Conservation (phyloP, 2,888 invertebrate species). For the Pammene fasciana region DNA sequence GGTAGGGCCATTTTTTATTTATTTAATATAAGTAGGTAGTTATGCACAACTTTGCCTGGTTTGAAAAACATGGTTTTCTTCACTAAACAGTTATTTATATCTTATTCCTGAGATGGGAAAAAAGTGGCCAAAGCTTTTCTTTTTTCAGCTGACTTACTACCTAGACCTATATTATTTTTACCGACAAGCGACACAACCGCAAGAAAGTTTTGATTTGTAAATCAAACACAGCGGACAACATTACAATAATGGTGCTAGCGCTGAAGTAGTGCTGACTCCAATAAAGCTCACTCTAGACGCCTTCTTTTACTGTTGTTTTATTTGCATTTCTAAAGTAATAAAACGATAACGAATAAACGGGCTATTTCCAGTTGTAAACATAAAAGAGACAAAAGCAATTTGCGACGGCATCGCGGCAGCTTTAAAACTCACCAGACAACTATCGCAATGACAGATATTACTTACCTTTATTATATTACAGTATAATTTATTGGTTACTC, state of each 20-base stretch:
- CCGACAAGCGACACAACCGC: not conserved
- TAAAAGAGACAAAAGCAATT: conserved; percentile 27
- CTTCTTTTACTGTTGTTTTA: conserved; percentile 23
- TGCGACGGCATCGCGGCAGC: not conserved
- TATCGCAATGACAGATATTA: not conserved
- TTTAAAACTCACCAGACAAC: conserved; percentile 15
- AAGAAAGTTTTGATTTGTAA: not conserved
- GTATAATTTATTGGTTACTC: too few species aligned
- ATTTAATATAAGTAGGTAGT: too few species aligned
- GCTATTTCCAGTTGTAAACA: conserved; percentile 15
- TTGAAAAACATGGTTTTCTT: too few species aligned
- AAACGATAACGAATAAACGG: conserved; percentile 23
- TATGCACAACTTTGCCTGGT: too few species aligned
- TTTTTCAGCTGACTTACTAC: too few species aligned
- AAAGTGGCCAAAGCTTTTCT: too few species aligned
- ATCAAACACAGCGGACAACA: not conserved
- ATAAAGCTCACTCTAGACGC: conserved; percentile 29
- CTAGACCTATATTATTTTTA: too few species aligned
- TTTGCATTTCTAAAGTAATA: conserved; percentile 31
- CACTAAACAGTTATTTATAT: too few species aligned
- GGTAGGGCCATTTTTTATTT: too few species aligned
- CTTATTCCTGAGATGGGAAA: too few species aligned
- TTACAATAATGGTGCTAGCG: not conserved
- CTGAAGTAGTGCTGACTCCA: conserved; percentile 21
- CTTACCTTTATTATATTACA: not conserved